Conservation (phyloP, 2,797 vertebrate genomes). For the Cyprinella venusta region DNA sequence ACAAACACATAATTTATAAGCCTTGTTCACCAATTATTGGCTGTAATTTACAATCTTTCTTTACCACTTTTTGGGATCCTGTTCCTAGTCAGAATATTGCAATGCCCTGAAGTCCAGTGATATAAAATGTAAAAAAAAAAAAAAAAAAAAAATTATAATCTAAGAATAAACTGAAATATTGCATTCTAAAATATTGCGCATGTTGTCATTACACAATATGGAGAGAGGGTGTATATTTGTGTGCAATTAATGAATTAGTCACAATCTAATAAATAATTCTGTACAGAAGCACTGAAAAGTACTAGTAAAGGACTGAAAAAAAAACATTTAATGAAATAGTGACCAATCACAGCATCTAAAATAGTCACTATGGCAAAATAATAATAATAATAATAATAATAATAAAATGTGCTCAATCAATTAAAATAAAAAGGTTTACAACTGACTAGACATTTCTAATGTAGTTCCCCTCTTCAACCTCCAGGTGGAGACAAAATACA, state of each 20-base stretch:
- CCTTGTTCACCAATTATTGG: not conserved
- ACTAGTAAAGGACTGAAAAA: not conserved
- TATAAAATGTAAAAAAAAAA: not conserved
- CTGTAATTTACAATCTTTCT: not conserved
- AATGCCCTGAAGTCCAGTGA: not conserved
- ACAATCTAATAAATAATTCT: not conserved
- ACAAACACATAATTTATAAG: not conserved
- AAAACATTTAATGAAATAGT: not conserved
- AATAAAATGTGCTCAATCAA: not conserved
- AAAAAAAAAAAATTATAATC: not conserved
- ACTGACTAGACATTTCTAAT: not conserved
- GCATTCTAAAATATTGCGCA: not conserved
- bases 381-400: too few species aligned
- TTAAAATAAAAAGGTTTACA: not conserved
- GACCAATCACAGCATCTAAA: not conserved
- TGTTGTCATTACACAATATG: not conserved
- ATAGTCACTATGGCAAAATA: not conserved
- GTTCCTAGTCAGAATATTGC: not conserved
- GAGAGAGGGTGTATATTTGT: not conserved
- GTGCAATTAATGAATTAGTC: not conserved
- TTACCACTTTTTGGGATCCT: not conserved
- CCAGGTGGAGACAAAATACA: slow-evolving; percentile 62
- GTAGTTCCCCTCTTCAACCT: slow-evolving; percentile 41
- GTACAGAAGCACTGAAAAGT: not conserved
- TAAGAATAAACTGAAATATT: not conserved